Evolutionary conservation across 2,888 invertebrate species (phyloP).

Genomic region (Chrysolina haemoptera): DNA sequence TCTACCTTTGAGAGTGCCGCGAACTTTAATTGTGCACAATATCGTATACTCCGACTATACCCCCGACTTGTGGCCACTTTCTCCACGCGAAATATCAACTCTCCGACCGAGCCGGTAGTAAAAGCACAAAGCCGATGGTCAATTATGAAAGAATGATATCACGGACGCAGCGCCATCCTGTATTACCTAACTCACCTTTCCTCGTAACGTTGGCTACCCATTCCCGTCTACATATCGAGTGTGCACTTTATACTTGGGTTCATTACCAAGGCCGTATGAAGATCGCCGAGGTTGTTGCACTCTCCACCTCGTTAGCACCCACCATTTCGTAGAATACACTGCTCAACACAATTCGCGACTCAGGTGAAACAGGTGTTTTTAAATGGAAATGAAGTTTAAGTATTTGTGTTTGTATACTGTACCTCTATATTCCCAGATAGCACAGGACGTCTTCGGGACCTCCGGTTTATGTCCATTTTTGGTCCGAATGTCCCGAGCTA

Average conservation of each 20-base stretch:
- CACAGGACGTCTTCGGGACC: too few species aligned
- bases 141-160: constrained; percentile 2
- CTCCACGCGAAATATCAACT: not conserved
- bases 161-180: constrained; percentile 14
- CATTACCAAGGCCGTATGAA: constrained; percentile 62
- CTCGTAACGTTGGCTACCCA: constrained; percentile 9
- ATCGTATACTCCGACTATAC: too few species aligned
- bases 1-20: too few species aligned
- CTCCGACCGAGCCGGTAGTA: not conserved
- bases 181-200: constrained; percentile 20
- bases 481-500: too few species aligned
- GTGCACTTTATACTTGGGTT: constrained; percentile 54
- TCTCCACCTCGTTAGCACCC: constrained; percentile 48
- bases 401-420: too few species aligned
- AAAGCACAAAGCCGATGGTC: not conserved
- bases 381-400: not conserved
- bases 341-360: not conserved
- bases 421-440: too few species aligned
- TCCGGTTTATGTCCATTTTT: too few species aligned
- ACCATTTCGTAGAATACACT: constrained; percentile 37
- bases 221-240: constrained; percentile 26
- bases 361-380: not conserved
- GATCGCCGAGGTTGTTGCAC: constrained; percentile 58
- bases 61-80: not conserved
- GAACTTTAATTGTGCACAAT: too few species aligned